Percentiles rank a stretch among this genome's conserved stretches.
Conservation (phyloP, 2,888 invertebrate species). For the Cinara cedri region DNA sequence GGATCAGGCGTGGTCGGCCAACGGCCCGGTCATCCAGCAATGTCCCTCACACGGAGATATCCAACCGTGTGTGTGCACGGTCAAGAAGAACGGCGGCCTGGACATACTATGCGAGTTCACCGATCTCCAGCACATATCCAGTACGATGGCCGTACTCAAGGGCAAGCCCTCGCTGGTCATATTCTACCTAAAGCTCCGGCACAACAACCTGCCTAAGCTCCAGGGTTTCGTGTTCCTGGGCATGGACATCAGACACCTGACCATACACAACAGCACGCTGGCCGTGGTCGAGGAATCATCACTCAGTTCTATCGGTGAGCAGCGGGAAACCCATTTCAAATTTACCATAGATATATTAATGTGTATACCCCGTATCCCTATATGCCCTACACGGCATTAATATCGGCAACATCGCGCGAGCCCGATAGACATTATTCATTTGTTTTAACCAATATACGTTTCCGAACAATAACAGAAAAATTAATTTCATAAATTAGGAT, state of each 20-base stretch:
- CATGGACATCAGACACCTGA: slow-evolving; percentile 84
- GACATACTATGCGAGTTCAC: slow-evolving; percentile 89
- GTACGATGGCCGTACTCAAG: slow-evolving; percentile 82
- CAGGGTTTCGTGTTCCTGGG: slow-evolving; percentile 87
- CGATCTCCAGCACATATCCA: slow-evolving; percentile 76
- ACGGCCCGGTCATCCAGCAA: slow-evolving; percentile 61
- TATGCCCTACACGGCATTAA: too few species aligned
- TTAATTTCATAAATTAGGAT: too few species aligned
- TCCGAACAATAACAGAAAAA: too few species aligned
- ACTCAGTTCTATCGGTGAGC: slow-evolving; percentile 82
- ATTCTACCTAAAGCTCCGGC: slow-evolving; percentile 85
- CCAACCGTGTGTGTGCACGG: slow-evolving; percentile 80
- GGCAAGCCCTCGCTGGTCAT: slow-evolving; percentile 79
- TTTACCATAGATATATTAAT: too few species aligned
- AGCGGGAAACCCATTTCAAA: too few species aligned
- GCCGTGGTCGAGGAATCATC: slow-evolving; percentile 87
- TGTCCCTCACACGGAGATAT: slow-evolving; percentile 79
- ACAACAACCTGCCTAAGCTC: slow-evolving; percentile 83
- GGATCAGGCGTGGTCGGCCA: slow-evolving; percentile 33
- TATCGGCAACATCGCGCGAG: too few species aligned
- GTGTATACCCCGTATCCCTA: too few species aligned
- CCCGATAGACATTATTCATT: too few species aligned
- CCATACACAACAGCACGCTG: slow-evolving; percentile 86
- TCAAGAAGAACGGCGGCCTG: slow-evolving; percentile 87
- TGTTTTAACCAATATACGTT: too few species aligned